Base-by-base conservation (phyloP, 2,888 invertebrate genomes). In the Spicauda simplicius region DNA sequence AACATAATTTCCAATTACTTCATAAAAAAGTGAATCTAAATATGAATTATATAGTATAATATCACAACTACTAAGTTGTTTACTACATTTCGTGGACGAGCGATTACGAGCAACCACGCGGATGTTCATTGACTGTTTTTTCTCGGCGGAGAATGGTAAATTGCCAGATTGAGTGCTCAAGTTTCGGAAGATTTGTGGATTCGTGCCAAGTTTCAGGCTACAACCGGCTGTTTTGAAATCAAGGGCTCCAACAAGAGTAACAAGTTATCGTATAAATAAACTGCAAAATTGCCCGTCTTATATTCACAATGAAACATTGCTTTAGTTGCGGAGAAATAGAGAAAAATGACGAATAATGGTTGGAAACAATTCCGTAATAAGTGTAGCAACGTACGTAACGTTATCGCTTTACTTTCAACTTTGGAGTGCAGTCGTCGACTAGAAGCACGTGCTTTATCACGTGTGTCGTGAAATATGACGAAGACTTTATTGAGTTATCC, bases 161-260 rank as follows among this genome's bases (percentile, higher is more conserved):
- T 67, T 54, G 66, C 56, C 56, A 59, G 56, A 67, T 67, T 67
- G 55, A 67, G 66, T 67, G 60, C 61, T 67, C 61, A 61, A 67
- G 56, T 67, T 67, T 67, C 50, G 50, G 61, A 61, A 67, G 60
- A 61, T 50, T 61, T 56, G 60, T 67, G 66, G 66, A 61, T 56
- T 37, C 56, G 66, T 67, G 66, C 66, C 66, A 67, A 67, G 56
- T 56, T 67, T 41, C 53, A 18, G 12, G 60, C 55, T 60, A 53
- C 65, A 54, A 66, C 54, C 59, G 65, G 45, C 59, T 66, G 65
- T 65, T 59, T 54, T 54, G 58, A 37, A 54, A 59, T 60, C 59
- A 60, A 66, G 59, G 59, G 53, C 59, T 60, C 45, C 54, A 30
- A 45, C 58, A 54, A 60, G 54, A 62, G 65, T 65, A 60, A 66